Evolutionary conservation across 2,888 invertebrate species (phyloP).

Genomic region (Hedya salicella): DNA sequence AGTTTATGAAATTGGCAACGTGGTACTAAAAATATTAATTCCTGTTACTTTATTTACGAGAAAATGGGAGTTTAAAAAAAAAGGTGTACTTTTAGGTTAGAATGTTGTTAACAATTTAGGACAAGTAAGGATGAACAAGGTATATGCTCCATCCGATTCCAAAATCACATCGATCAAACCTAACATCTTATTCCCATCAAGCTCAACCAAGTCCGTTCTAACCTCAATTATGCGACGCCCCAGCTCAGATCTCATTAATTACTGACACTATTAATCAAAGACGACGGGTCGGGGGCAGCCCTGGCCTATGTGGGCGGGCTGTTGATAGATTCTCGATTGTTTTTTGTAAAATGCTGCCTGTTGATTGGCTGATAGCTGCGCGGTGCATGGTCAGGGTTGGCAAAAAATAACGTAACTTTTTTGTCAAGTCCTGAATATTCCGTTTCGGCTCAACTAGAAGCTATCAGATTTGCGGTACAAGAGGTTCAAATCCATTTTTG

Average conservation of each 20-base stretch:
- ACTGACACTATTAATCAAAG: constrained; percentile 37
- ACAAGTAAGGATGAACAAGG: no score
- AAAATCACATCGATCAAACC: constrained; percentile 21
- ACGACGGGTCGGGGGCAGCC: constrained; percentile 28
- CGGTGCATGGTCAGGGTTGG: constrained; percentile 25
- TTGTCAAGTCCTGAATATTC: not conserved
- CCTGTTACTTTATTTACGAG: no score
- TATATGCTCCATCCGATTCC: not conserved
- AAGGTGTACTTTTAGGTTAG: no score
- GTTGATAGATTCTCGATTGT: constrained; percentile 40
- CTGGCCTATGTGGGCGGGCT: constrained; percentile 24
- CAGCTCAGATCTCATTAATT: constrained; percentile 34
- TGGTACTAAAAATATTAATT: no score
- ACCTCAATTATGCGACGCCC: constrained; percentile 30
- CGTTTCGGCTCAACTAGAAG: not conserved
- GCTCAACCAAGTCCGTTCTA: constrained; percentile 24
- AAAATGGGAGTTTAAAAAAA: no score
- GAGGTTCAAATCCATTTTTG: not conserved
- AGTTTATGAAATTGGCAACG: no score
- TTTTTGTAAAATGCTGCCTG: constrained; percentile 26
- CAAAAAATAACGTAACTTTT: not conserved
- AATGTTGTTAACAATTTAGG: no score
- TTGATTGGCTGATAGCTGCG: constrained; percentile 20
- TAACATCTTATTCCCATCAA: constrained; percentile 23
- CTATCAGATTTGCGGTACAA: not conserved